Evolutionary conservation across 37 sponge, comb jelly and placozoan species (phyloP), one percentile per base, ranked within the genome.

Genomic region (Corticium candelabrum): DNA sequence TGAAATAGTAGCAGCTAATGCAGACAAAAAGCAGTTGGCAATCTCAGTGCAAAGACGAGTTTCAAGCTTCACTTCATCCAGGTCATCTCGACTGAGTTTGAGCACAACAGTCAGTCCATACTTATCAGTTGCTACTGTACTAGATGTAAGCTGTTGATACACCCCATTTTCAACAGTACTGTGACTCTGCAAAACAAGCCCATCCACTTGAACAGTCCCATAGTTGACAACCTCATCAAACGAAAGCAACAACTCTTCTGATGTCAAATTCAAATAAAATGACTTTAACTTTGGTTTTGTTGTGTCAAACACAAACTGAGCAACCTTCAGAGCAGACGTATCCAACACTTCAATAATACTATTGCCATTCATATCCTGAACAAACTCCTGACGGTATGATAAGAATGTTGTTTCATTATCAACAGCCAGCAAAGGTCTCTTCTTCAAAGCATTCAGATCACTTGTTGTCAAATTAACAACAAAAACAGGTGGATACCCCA

Each of bases 211-310:
- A 29, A 94, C 41, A 29, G 85, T 84, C 31, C 73, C 36, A 1
- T 88, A 90, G 43, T 82, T 68, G 68, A 94, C 81, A 38, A 91
- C 90, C 80, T 94, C 95, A 79, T 88, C 82, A 75, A 94, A 94
- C 0, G 72, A 80, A 1, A 94, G 79, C 3, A 68, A 37, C 35
- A 94, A 57, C 30, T 70, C 41, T 34, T 86, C 86, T 41, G 40
- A 3, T 0, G 95, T 94, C 15, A 94, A 89, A 40, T 94, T 83
- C 2, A 94, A 71, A 35, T 40, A 71, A 84, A 94, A 94, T 1
- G 80, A 68, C 3, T 84, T 40, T 4, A 94, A 78, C 31, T 37
- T 3, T 30, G 95, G 95, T n/a, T 34, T 38, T 11, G 91, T 94
- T 3, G 82, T 83, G 82, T 94, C 95, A 68, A 43, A 80, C 74